Base-by-base conservation (phyloP, 2,113 vertebrate genomes). In the Nesogale talazaci region DNA sequence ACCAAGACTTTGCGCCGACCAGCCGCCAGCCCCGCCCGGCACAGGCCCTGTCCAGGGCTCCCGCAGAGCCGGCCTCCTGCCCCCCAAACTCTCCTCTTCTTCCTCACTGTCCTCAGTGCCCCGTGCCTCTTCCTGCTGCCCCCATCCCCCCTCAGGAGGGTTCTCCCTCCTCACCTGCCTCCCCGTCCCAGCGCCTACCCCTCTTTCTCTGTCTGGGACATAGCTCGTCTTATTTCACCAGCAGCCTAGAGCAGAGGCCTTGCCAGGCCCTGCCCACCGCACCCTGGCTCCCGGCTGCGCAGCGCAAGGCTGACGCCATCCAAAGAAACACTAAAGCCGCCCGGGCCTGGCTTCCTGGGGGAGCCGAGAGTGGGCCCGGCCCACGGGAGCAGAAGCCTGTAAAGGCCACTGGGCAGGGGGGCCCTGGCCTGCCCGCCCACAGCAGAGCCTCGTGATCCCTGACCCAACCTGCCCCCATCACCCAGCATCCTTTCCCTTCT, bases 321-420 rank as follows among this genome's bases (percentile, higher is more conserved):
- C 95, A 92, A 95, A 96, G 88, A 94, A 96, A 96, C 97, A 97
- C 97, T 96, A 95, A 57, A 77, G 8, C 34, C 40, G 29, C 83
- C 90, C 46, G 56, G 81, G 87, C 46, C 77, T 22, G 31, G 93
- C 78, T 90, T 95, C 91, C 79, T 14, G 9, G 63, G 77, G 82
- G 93, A 84, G 87, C 88, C 4, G 1, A 31, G 36, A n/a, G 10
- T 38, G 75, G 59, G 75, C 82, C 57, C 29, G 78, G n/a, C 69
- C 23, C 17, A 70, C 78, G 16, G 16, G 46, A 52, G 65, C 86
- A 42, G 6, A 3, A 25, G 52, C 80, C 42, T 65, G 14, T n/a
- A 23, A 79, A 72, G 52, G 25, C 69, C 70, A 78, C 29, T 22
- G 27, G 77, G n/a, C 38, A 40, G 31, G 70, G 29, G 42, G 7